Evolutionary conservation across 2,888 invertebrate species (phyloP).

Genomic region (Crematogaster levior): DNA sequence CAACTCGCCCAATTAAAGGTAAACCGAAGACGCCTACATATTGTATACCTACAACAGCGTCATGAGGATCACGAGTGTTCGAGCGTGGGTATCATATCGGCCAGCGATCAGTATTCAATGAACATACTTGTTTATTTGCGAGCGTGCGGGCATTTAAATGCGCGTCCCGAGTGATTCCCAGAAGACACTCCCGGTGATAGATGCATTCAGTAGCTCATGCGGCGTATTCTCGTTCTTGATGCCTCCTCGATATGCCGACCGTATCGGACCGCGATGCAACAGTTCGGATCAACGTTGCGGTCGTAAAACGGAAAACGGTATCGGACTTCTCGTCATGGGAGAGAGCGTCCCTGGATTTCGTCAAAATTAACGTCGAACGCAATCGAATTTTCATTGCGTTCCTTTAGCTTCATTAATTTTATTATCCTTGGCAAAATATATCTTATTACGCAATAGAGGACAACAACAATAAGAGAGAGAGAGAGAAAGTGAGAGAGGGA

Average conservation of each 20-base stretch:
- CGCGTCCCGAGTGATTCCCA: conserved; percentile 74
- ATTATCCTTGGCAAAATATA: not conserved
- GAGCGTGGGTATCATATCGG: conserved; percentile 68
- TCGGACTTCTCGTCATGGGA: conserved; percentile 6
- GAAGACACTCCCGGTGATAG: conserved; percentile 79
- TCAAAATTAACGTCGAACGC: not conserved
- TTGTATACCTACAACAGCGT: not conserved
- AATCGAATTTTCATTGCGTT: not conserved
- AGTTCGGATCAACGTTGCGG: conserved; percentile 31
- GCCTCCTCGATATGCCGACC: conserved; percentile 59
- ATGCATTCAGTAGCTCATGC: conserved; percentile 72
- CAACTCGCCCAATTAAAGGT: conserved; percentile 25
- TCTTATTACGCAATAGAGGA: not conserved
- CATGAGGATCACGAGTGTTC: conserved; percentile 32
- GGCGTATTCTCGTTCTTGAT: conserved; percentile 53
- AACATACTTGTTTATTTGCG: conserved; percentile 68
- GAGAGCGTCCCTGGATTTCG: not conserved
- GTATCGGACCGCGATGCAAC: conserved; percentile 51
- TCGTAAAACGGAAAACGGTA: conserved; percentile 37
- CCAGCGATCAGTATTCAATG: conserved; percentile 70
- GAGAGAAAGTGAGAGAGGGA: too few relatives aligned
- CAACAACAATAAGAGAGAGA: too few relatives aligned
- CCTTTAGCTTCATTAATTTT: not conserved
- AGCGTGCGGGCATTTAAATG: conserved; percentile 74
- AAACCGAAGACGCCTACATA: conserved; percentile 33